Evolutionary conservation across 2,888 invertebrate species (phyloP).

Genomic region (Heliconius erato): DNA sequence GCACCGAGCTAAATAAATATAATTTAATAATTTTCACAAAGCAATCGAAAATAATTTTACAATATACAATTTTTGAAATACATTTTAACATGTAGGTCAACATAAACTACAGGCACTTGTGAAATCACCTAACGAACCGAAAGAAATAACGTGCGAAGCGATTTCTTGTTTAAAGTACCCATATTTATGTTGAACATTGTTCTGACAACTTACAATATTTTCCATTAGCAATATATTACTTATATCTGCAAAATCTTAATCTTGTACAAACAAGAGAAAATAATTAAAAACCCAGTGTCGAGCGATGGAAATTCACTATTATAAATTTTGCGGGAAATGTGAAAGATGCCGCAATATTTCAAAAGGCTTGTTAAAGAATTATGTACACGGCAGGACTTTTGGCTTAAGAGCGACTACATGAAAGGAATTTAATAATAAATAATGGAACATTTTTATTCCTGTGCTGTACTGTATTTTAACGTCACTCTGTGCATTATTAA

Average conservation of each 20-base stretch:
- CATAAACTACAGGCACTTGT: slow-evolving; percentile 35
- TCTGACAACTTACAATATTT: slow-evolving; percentile 55
- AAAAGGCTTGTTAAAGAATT: slow-evolving; percentile 74
- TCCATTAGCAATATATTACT: slow-evolving; percentile 67
- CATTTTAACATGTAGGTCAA: slow-evolving; percentile 47
- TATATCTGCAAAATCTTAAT: slow-evolving; percentile 67
- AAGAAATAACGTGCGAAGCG: slow-evolving; percentile 47
- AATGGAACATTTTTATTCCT: slow-evolving; percentile 62
- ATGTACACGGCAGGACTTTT: slow-evolving; percentile 68
- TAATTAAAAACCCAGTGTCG: slow-evolving; percentile 70
- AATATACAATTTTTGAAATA: slow-evolving; percentile 5
- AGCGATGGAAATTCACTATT: slow-evolving; percentile 62
- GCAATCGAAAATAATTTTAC: slow-evolving; percentile 2
- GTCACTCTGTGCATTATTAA: slow-evolving; percentile 54
- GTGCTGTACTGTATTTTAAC: slow-evolving; percentile 52
- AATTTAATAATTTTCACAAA: not conserved
- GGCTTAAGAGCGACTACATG: slow-evolving; percentile 61
- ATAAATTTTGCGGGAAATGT: slow-evolving; percentile 73
- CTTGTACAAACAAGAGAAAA: slow-evolving; percentile 76
- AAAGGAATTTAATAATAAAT: slow-evolving; percentile 67
- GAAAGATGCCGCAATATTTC: slow-evolving; percentile 71
- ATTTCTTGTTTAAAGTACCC: slow-evolving; percentile 46
- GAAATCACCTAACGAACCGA: slow-evolving; percentile 49
- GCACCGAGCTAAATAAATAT: not conserved
- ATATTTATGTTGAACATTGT: slow-evolving; percentile 48